A percentile compares a stretch with the other conserved stretches of the same genome.
phyloP scores from a whole-genome alignment of 2,797 vertebrate genomes.

The Ciconia nigra region DNA sequence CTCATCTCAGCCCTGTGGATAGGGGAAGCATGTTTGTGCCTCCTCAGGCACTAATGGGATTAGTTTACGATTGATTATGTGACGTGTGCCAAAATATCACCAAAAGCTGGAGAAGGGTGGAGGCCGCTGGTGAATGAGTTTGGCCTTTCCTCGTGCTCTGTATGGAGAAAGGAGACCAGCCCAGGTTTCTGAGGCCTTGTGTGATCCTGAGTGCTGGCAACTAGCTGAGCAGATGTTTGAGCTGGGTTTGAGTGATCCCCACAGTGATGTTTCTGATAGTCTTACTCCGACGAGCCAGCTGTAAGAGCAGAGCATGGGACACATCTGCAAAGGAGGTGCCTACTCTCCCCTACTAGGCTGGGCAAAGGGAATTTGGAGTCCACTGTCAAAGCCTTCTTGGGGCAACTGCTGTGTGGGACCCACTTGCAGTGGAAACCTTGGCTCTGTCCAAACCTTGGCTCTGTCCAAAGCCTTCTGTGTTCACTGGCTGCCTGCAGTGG shows the following conservation, averaged over 20 bases:
- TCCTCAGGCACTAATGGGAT: accelerated
- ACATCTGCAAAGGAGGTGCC: background rate
- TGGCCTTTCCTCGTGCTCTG: background rate
- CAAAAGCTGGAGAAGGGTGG: background rate
- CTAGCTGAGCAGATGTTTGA: background rate
- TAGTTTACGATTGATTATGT: background rate
- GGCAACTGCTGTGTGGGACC: background rate
- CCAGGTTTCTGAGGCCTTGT: background rate
- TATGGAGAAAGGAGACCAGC: background rate
- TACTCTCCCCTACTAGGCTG: background rate
- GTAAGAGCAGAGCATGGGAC: background rate
- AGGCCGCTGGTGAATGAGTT: background rate
- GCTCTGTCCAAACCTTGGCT: background rate
- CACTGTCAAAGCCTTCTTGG: background rate
- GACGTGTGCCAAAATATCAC: background rate
- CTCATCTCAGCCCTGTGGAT: background rate
- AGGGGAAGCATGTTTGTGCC: background rate
- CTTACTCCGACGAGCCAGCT: background rate
- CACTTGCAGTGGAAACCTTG: background rate
- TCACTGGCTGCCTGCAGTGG: background rate
- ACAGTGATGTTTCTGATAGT: background rate
- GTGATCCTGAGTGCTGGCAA: background rate
- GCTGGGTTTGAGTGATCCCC: background rate
- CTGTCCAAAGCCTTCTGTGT: background rate
- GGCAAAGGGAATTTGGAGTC: background rate